Percentiles rank a stretch among this genome's conserved stretches.
phyloP scores from a whole-genome alignment of 1,140 invertebrate genomes.

The Dendroctonus valens region DNA sequence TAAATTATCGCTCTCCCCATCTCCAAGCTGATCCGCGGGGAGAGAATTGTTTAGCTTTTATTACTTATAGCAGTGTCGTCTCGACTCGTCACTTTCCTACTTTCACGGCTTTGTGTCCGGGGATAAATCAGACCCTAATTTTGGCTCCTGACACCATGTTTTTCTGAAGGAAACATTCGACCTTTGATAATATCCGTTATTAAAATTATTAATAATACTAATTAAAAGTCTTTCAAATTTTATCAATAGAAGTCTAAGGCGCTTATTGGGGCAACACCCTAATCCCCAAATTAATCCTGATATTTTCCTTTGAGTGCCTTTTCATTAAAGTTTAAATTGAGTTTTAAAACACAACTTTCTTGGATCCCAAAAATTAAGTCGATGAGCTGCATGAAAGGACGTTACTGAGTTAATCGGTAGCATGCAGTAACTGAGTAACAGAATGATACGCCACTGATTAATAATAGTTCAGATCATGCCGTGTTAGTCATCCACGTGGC shows the following conservation, averaged over 20 bases:
- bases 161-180: constrained; percentile 5
- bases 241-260: too few species aligned
- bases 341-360: too few species aligned
- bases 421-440: background rate
- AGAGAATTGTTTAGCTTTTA: constrained; percentile 33
- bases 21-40: constrained; percentile 27
- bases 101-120: constrained; percentile 15
- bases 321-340: too few species aligned
- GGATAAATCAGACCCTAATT: constrained; percentile 27
- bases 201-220: background rate
- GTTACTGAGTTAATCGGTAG: too few species aligned
- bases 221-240: too few species aligned
- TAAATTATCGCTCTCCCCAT: constrained; percentile 33
- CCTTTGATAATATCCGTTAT: background rate
- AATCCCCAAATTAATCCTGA: too few species aligned
- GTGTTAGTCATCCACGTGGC: constrained; percentile 32
- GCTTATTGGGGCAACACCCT: too few species aligned
- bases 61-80: constrained; percentile 31
- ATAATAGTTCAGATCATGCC: constrained; percentile 20
- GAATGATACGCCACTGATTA: constrained; percentile 16
- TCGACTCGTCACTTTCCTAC: constrained; percentile 11
- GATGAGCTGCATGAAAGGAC: too few species aligned
- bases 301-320: too few species aligned
- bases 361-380: too few species aligned
- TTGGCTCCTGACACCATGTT: constrained; percentile 6